Conservation (phyloP, 2,113 vertebrate species). For the Tylochromis polylepis region DNA sequence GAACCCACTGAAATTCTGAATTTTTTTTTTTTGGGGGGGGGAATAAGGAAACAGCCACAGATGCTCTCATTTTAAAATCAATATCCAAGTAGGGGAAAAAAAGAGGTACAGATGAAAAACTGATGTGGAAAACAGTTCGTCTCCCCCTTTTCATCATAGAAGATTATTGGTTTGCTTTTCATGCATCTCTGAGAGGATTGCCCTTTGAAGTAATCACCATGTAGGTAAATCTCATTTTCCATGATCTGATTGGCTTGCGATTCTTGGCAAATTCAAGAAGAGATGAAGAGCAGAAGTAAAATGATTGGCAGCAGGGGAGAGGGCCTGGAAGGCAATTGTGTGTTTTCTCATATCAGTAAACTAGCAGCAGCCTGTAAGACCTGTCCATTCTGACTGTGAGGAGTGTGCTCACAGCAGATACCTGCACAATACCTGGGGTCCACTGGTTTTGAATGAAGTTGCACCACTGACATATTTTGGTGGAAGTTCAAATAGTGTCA, state of each 20-base stretch:
- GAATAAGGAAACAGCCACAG: conserved; percentile 17
- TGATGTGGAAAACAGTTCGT: not conserved
- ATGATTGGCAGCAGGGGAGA: not conserved
- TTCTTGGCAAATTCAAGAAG: not conserved
- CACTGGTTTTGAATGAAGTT: not conserved
- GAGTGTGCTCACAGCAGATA: not conserved
- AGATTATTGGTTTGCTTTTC: conserved; percentile 16
- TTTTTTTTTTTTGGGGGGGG: not conserved
- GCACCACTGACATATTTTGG: not conserved
- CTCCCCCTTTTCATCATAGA: not conserved
- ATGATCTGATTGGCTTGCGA: not conserved
- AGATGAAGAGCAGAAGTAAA: not conserved
- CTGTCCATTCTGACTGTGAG: not conserved
- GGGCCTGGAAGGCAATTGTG: not conserved
- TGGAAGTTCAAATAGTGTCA: not conserved
- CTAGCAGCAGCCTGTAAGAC: not conserved
- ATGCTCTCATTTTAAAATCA: conserved; percentile 42
- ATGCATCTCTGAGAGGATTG: conserved; percentile 1
- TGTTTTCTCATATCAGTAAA: conserved; percentile 4
- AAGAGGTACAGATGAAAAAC: not conserved
- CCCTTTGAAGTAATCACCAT: conserved; percentile 22
- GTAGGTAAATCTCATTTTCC: conserved; percentile 7
- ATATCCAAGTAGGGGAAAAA: conserved; percentile 16
- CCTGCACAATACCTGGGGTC: not conserved
- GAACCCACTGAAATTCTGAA: not conserved